A percentile compares a stretch with the other conserved stretches of the same genome.
Evolutionary conservation across 1,140 invertebrate genomes (phyloP).

Genomic region (Steinernema feltiae): DNA sequence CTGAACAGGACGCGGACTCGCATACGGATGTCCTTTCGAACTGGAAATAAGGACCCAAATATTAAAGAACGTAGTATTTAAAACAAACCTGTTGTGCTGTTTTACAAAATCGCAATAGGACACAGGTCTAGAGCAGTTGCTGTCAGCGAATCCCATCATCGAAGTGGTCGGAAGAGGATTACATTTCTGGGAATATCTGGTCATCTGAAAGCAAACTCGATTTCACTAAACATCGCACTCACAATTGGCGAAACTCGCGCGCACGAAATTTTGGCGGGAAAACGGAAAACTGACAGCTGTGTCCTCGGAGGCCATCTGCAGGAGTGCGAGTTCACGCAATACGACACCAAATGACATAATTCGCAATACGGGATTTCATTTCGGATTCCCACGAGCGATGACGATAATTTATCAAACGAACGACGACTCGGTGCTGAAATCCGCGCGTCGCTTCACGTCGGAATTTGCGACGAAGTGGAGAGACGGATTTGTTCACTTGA

Average conservation of each 20-base stretch:
- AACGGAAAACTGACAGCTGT: neutral
- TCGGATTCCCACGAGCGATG: neutral
- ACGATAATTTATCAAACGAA: neutral
- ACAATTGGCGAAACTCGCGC: too few relatives aligned
- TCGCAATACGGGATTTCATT: neutral
- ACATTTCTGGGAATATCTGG: too few relatives aligned
- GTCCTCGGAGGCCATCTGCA: neutral
- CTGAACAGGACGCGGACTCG: too few relatives aligned
- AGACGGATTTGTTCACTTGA: too few relatives aligned
- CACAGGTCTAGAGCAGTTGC: neutral
- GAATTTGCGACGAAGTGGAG: too few relatives aligned
- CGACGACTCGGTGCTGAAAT: neutral
- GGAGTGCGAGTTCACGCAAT: neutral
- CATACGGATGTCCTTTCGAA: too few relatives aligned
- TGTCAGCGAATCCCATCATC: neutral
- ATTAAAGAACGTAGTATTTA: too few relatives aligned
- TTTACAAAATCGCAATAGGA: neutral
- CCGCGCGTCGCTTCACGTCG: too few relatives aligned
- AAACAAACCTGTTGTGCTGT: neutral
- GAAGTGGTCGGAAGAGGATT: neutral
- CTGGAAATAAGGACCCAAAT: too few relatives aligned
- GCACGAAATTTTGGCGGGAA: slow-evolving; percentile 5
- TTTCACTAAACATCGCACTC: neutral
- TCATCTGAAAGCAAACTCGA: neutral
- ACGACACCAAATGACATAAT: neutral